Conservation (phyloP, 2,113 vertebrate genomes). For the Scolopax mira region DNA sequence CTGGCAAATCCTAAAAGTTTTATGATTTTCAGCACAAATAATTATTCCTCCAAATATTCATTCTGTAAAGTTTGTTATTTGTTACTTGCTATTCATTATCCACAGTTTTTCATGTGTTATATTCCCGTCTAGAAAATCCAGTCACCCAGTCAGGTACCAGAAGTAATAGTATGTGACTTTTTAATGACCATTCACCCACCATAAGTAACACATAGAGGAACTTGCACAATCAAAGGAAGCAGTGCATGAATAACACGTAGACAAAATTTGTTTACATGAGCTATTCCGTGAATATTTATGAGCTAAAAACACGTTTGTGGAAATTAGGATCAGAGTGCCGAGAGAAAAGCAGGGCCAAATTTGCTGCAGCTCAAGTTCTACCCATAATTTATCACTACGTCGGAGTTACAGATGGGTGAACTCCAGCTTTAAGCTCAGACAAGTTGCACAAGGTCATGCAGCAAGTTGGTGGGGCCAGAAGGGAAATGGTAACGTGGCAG, state of each 20-base stretch:
- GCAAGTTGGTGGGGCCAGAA: not conserved
- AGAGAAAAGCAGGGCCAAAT: not conserved
- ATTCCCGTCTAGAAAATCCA: not conserved
- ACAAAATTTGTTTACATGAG: constrained; percentile 32
- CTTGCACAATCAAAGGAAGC: constrained; percentile 30
- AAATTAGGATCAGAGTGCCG: constrained; percentile 32
- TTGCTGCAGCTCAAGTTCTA: not conserved
- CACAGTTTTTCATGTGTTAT: not conserved
- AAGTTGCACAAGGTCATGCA: not conserved
- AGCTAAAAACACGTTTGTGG: not conserved
- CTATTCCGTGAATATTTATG: constrained; percentile 33
- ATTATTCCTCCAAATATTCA: constrained; percentile 42
- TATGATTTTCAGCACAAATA: constrained; percentile 22
- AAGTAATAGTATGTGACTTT: constrained; percentile 29
- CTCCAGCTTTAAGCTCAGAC: not conserved
- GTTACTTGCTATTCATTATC: not conserved
- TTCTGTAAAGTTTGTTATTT: not conserved
- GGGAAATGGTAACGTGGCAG: not conserved
- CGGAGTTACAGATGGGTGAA: not conserved
- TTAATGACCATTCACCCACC: constrained; percentile 18
- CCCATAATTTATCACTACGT: not conserved
- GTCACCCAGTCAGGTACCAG: not conserved
- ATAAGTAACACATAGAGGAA: constrained; percentile 16
- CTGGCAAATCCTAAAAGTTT: constrained; percentile 24
- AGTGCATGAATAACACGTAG: constrained; percentile 20